phyloP scores from a whole-genome alignment of 2,113 vertebrate species.

The Rhineura floridana region DNA sequence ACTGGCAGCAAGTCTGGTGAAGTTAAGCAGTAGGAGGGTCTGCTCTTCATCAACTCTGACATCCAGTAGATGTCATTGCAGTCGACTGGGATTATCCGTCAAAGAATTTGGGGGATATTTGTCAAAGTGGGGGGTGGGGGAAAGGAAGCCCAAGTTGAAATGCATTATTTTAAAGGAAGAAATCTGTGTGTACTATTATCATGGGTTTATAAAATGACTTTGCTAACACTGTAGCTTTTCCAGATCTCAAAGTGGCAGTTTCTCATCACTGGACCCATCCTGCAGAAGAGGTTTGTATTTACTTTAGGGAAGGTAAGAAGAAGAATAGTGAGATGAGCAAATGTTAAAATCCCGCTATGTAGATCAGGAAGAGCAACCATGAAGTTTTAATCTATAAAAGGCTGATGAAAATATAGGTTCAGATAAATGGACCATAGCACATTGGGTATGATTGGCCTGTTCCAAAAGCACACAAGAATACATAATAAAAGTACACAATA shows the following conservation, averaged over 20 bases:
- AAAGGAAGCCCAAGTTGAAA: conserved; percentile 28
- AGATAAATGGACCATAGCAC: background rate
- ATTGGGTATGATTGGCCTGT: background rate
- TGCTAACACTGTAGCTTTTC: conserved; percentile 31
- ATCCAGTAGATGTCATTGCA: conserved; percentile 48
- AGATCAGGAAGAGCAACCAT: conserved; percentile 58
- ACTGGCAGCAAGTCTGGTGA: conserved; percentile 14
- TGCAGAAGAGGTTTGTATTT: conserved; percentile 54
- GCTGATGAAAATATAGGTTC: conserved; percentile 13
- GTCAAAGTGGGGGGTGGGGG: conserved; percentile 37
- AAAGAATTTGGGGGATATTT: conserved; percentile 40
- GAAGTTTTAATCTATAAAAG: conserved; percentile 36
- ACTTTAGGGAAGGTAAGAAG: conserved; percentile 49
- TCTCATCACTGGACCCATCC: conserved; percentile 31
- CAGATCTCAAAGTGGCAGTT: conserved; percentile 1
- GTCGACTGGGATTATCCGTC: conserved; percentile 40
- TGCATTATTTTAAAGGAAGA: conserved; percentile 17
- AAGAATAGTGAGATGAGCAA: conserved; percentile 22
- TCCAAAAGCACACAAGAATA: background rate
- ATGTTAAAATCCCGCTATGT: conserved; percentile 34
- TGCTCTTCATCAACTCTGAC: conserved; percentile 37
- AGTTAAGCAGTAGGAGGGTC: conserved; percentile 22
- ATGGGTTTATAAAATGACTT: conserved; percentile 15
- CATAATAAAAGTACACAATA: background rate
- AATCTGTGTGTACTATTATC: background rate